phyloP scores from a whole-genome alignment of 2,888 invertebrate species.

The Lithosia quadra region DNA sequence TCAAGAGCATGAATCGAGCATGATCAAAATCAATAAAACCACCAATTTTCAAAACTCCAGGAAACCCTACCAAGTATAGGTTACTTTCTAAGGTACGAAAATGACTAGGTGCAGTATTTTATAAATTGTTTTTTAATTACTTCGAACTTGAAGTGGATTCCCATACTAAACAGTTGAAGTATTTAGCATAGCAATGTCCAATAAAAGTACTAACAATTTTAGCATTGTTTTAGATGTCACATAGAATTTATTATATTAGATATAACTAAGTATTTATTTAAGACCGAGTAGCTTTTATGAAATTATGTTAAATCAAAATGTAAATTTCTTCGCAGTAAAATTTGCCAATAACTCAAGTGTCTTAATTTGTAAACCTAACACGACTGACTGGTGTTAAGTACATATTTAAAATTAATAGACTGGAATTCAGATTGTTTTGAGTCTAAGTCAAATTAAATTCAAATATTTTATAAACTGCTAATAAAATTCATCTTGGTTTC shows the following conservation, averaged over 20 bases:
- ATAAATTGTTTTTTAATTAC: too few relatives aligned
- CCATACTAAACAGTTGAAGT: background rate
- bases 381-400: background rate
- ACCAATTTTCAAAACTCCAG: too few relatives aligned
- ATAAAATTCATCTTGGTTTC: background rate
- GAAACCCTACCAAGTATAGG: too few relatives aligned
- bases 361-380: background rate
- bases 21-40: too few relatives aligned
- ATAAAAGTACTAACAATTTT: background rate
- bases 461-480: background rate
- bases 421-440: background rate
- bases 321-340: background rate
- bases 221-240: background rate
- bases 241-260: background rate
- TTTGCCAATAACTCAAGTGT: slow-evolving; percentile 4
- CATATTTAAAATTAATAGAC: background rate
- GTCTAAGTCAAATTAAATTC: background rate
- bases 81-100: too few relatives aligned
- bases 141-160: background rate
- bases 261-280: background rate
- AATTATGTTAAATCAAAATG: background rate
- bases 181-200: background rate
- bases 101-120: too few relatives aligned
- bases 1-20: too few relatives aligned
- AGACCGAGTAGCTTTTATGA: background rate